Evolutionary conservation across 1,140 invertebrate genomes (phyloP).

Genomic region (Yoshiicerus persimilis): DNA sequence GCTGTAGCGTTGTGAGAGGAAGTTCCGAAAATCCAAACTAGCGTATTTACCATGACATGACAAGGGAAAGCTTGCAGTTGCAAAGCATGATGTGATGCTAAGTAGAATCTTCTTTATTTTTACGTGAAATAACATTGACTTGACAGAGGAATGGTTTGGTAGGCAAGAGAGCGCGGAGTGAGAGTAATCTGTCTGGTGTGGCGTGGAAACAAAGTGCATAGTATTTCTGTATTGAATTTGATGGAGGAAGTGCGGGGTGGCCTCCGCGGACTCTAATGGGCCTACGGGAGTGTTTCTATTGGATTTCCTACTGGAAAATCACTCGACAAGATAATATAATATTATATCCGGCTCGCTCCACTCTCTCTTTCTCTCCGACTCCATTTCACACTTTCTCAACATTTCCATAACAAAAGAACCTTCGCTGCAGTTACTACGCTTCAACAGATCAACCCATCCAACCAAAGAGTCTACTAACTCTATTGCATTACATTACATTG

Average conservation of each 20-base stretch:
- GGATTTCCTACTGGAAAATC: slow-evolving; percentile 27
- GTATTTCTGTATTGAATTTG: slow-evolving; percentile 18
- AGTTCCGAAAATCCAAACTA: too few species aligned
- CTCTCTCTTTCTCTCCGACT: background rate
- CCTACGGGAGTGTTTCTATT: slow-evolving; percentile 19
- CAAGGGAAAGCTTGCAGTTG: too few species aligned
- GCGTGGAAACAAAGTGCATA: background rate
- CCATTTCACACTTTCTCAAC: background rate
- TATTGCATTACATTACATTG: background rate
- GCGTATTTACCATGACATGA: too few species aligned
- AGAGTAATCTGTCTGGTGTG: background rate
- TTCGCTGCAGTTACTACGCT: background rate
- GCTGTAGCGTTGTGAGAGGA: background rate
- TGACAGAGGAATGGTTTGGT: background rate
- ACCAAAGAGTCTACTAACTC: background rate
- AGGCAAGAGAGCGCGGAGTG: background rate
- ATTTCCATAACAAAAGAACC: slow-evolving; percentile 21
- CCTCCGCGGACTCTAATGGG: background rate
- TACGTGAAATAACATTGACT: background rate
- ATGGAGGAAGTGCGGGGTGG: slow-evolving; percentile 19
- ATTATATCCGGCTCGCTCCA: background rate
- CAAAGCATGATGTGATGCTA: background rate
- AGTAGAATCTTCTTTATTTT: background rate
- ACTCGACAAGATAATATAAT: slow-evolving; percentile 30
- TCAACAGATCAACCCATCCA: background rate